Percentiles rank a stretch among this genome's conserved stretches.
Conservation (phyloP, 2,113 vertebrate genomes). For the Laticauda laticaudata region DNA sequence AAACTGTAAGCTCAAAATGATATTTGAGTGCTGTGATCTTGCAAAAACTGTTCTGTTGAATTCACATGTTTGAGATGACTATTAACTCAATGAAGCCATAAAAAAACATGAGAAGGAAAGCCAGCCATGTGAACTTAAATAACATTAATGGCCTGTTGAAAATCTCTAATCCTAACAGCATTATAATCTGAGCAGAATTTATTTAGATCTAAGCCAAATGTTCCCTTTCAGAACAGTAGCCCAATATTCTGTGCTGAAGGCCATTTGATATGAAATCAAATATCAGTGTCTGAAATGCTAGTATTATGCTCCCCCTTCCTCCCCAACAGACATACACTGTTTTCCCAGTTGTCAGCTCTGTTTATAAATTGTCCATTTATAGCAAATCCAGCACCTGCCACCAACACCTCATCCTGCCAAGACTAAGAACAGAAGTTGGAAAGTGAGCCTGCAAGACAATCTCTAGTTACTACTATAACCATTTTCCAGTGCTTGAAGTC, state of each 20-base stretch:
- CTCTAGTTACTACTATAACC: conserved; percentile 13
- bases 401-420: conserved; percentile 71
- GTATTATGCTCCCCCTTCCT: conserved; percentile 23
- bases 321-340: conserved; percentile 45
- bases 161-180: conserved; percentile 16
- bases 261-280: conserved; percentile 55
- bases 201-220: conserved; percentile 38
- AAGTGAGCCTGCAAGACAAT: conserved; percentile 36
- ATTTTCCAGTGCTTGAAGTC: conserved; percentile 24
- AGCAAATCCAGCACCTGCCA: conserved; percentile 77
- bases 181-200: conserved; percentile 16
- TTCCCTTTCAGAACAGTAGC: conserved; percentile 24
- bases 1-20: not conserved
- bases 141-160: conserved; percentile 31
- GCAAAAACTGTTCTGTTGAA: not conserved
- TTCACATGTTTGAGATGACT: not conserved
- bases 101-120: conserved; percentile 39
- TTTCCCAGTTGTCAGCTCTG: conserved; percentile 80
- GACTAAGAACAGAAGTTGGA: conserved; percentile 37
- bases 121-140: conserved; percentile 16
- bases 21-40: not conserved
- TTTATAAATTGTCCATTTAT: conserved; percentile 81
- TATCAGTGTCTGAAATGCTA: conserved; percentile 61
- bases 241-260: conserved; percentile 38
- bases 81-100: not conserved